Evolutionary conservation across 2,888 invertebrate genomes (phyloP), one percentile per base, ranked within the genome.

Genomic region (Metellina segmentata): DNA sequence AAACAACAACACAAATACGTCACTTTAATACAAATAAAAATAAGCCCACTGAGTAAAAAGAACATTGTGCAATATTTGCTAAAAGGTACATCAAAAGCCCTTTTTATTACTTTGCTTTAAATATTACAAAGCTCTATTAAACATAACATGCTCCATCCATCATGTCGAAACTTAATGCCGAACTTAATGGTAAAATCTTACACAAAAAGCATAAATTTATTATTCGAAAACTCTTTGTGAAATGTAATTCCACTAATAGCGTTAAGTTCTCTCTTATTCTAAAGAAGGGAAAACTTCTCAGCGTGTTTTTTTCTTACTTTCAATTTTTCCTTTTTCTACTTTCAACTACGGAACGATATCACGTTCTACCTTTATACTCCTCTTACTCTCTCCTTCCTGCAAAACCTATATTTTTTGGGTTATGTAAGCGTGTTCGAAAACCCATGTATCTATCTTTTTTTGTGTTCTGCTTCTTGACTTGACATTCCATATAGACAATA

Each of bases 321-420:
- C 51, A 87, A 81, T 71, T 72, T 81, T 72, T 78, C 51, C 71
- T 88, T 81, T 72, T 88, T 87, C 53, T 69, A 51, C 61, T 69
- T 85, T 85, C 72, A 52, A 74, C 74, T 61, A 69, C 69, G 61
- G 61, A 88, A 81, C 81, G 72, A 81, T 75, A 81, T 88, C 88
- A 88, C 81, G 88, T 88, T 69, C 81, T 81, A 81, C 81, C 81
- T 88, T 88, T 88, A 88, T 88, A 72, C 75, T 20, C 78, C 20
- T 61, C n/a, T 75, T n/a, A 52, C n/a, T 61, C 16, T 51, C 7
- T 48, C 78, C 34, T 87, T 53, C 52, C 71, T 72, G 61, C 82
- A 48, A 74, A 88, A 81, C 69, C 87, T 78, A 88, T 88, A 88
- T 81, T 88, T 88, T 88, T 88, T 88, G 61, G 72, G 88, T 81